Base-by-base conservation (phyloP, 2,797 vertebrate genomes). In the Siniperca undulata region DNA sequence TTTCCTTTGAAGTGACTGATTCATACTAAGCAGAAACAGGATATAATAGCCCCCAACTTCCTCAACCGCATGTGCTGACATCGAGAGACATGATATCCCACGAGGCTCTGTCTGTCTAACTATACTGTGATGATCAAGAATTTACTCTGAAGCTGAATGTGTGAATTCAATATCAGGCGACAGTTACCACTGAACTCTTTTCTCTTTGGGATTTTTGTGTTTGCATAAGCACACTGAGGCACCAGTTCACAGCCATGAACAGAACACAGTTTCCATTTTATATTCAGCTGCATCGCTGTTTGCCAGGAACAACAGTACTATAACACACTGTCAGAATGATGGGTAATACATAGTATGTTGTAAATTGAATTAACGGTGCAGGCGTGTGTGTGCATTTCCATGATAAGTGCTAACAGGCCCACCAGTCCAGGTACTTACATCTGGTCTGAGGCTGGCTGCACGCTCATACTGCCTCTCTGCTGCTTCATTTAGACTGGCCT, bases 401-500 rank as follows among this genome's bases (percentile, higher is more conserved):
- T 65, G 66, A 70, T 85, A 77, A 77, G 80, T 71, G 84, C 61
- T 83, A 88, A 84, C 84, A 83, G 86, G 65, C 74, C 59, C 77
- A 66, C 67, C 27, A 68, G 56, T n/a, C 40, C 70, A 50, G 62
- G 58, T 94, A 97, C 98, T 98, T 95, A 99, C 98, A 77, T 98
- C 95, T 87, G 98, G 97, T 94, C 97, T 96, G 84, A 99, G 95
- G 87, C 90, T 93, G 86, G 98, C 97, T 75, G 98, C 98, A 68
- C 95, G 95, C 91, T 97, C 93, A 6, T 99, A 99, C 90, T 97
- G 97, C 70, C 93, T 95, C 92, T 99, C 98, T 0, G 98, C 98
- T 86, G 97, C 98, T 89, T 98, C 96, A 22, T 99, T 99, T 71
- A 99, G 96, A 95, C 96, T 98, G 79, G 98, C 98, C 92, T 99